phyloP scores from a whole-genome alignment of 2,797 vertebrate species.

The Crypturellus tataupa region DNA sequence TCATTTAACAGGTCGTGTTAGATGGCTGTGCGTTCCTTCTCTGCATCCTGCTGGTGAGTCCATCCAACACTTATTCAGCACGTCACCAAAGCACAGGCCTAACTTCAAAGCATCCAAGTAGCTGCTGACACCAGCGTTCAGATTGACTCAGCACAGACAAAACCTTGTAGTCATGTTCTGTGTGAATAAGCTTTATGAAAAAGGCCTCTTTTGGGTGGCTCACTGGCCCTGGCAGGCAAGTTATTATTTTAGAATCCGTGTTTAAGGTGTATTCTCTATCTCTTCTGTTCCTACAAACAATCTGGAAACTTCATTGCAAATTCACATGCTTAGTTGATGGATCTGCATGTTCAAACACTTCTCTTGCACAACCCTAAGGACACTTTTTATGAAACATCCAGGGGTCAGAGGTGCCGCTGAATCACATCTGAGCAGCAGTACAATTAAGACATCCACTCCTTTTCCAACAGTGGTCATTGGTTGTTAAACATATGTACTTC shows the following conservation, averaged over 20 bases:
- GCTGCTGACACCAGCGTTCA: not conserved
- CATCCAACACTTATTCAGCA: not conserved
- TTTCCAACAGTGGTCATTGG: not conserved
- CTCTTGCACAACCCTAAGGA: not conserved
- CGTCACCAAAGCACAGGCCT: accelerated
- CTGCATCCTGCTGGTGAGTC: not conserved
- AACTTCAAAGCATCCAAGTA: not conserved
- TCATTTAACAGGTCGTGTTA: not conserved
- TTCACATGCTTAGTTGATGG: not conserved
- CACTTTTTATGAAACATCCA: not conserved
- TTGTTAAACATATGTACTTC: not conserved
- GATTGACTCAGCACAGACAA: not conserved
- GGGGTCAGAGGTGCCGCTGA: accelerated
- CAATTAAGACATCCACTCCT: not conserved
- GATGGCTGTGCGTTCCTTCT: not conserved
- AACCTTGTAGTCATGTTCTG: not conserved
- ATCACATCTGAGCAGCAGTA: not conserved
- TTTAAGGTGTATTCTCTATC: accelerated
- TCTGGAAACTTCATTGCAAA: not conserved
- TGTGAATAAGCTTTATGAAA: not conserved
- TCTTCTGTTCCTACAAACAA: not conserved
- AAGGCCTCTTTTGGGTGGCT: not conserved
- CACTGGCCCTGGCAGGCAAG: not conserved
- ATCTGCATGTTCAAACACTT: not conserved
- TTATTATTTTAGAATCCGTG: not conserved